A percentile compares a stretch with the other conserved stretches of the same genome.
Conservation (phyloP, 2,113 vertebrate genomes). For the Cricetomys ansorgei region DNA sequence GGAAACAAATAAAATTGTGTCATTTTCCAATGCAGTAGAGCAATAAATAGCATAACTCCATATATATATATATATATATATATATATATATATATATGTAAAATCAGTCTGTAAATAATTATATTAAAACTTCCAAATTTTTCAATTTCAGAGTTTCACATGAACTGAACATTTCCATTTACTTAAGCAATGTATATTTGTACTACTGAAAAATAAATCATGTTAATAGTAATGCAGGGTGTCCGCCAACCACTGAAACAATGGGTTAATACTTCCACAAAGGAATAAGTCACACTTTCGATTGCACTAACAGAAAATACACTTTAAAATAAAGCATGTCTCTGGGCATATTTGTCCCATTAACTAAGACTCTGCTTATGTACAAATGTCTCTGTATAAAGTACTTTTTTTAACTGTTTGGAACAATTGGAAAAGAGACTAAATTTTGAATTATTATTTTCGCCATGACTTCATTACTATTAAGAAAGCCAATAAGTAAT, state of each 20-base stretch:
- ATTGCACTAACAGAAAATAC: not conserved
- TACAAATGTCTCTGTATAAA: not conserved
- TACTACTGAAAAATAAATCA: not conserved
- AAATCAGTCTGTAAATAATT: not conserved
- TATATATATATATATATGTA: not conserved
- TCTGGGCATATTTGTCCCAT: not conserved
- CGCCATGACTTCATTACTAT: conserved; percentile 38
- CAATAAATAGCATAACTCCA: not conserved
- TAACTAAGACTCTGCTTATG: not conserved
- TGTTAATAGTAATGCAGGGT: not conserved
- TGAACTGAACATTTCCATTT: conserved; percentile 10
- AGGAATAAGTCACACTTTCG: not conserved
- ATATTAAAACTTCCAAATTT: not conserved
- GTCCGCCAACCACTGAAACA: not conserved
- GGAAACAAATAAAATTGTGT: not conserved
- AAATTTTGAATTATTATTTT: conserved; percentile 60
- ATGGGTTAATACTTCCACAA: not conserved
- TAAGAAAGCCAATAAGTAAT: conserved; percentile 24
- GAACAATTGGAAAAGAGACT: not conserved
- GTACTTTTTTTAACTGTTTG: not conserved
- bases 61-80: not conserved
- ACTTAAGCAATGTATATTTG: not conserved
- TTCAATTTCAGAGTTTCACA: not conserved
- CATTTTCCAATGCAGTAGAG: not conserved
- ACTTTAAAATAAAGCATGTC: conserved; percentile 3